Conservation (phyloP, 2,113 vertebrate species). For the Lichenostomus cassidix region DNA sequence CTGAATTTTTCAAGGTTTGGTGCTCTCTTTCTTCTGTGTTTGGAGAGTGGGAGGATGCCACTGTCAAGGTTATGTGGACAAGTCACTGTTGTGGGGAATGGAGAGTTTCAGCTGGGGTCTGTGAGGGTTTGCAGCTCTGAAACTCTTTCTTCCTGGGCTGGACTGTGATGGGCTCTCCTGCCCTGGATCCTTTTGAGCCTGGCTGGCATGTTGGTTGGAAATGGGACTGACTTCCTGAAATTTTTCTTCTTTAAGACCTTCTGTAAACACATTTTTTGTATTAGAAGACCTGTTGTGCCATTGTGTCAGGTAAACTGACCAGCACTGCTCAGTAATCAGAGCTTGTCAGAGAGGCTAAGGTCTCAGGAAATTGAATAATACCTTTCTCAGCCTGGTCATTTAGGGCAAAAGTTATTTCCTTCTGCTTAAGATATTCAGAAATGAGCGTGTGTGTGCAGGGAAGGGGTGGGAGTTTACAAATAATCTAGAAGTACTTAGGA, state of each 20-base stretch:
- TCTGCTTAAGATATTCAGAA: not conserved
- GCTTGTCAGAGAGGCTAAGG: not conserved
- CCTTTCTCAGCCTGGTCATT: not conserved
- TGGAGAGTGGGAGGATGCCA: not conserved
- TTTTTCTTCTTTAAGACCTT: not conserved
- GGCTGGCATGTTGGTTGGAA: not conserved
- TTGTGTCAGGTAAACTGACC: not conserved
- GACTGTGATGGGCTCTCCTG: not conserved
- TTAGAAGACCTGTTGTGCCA: not conserved
- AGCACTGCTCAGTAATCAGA: not conserved
- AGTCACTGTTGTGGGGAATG: fast-evolving
- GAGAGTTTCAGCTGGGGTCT: not conserved
- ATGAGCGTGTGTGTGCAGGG: fast-evolving
- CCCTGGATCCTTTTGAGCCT: not conserved
- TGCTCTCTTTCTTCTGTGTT: not conserved
- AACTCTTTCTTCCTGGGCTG: not conserved
- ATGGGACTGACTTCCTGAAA: not conserved
- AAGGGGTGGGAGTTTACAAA: not conserved
- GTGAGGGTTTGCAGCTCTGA: not conserved
- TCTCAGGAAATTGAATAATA: not conserved
- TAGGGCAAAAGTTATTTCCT: not conserved
- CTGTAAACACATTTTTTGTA: not conserved
- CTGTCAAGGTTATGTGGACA: not conserved
- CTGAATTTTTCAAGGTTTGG: not conserved
- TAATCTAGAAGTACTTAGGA: not conserved